Base-by-base conservation (phyloP, 2,888 invertebrate genomes). In the Drosophila austrosaltans region DNA sequence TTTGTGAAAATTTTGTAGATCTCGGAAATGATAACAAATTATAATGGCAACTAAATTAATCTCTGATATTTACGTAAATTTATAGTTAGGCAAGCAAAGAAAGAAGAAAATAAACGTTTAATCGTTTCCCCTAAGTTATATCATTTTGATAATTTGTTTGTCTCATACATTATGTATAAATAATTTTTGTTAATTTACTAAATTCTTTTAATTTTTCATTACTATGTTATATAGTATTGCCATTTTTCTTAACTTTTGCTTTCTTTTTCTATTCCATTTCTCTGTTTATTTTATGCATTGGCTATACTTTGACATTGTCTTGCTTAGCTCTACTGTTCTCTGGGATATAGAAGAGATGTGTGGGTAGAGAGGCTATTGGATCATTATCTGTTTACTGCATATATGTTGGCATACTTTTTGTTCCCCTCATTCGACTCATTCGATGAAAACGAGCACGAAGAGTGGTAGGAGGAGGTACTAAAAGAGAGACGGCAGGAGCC, bases 371-470 rank as follows among this genome's bases (percentile, higher is more conserved):
- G 80, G 57, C 74, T 69, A 76, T 81, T 72, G 72, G 78, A 78
- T 76, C 73, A 77, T 77, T 86, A 79, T 84, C 72, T 79, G 78
- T 71, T 69, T 68, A 44, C 40, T 62, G 65, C 63, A 68, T 67
- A 44, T 69, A 61, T 62, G 59, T 61, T 88, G 88, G 86, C 85
- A 88, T 85, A 85, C 88, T 88, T 85, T 81, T 81, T 30, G 16
- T 16, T 62, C 32, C 39, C 57, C 36, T 25, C 25, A 40, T n/a
- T 62, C 32, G 61, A 68, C 25, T 63, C 20, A 68, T 20, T 63
- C 20, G 40, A 20, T 44, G 44, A 30, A 32, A 59, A 53, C 12
- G 42, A 40, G 62, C 54, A 62, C 61, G 61, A 32, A 20, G 36
- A 36, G 36, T 20, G n/a, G 12, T 22, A 5, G 12, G 22, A 22